Evolutionary conservation across 92 coral and sea anemone genomes (phyloP).

Genomic region (Diadumene lineata): DNA sequence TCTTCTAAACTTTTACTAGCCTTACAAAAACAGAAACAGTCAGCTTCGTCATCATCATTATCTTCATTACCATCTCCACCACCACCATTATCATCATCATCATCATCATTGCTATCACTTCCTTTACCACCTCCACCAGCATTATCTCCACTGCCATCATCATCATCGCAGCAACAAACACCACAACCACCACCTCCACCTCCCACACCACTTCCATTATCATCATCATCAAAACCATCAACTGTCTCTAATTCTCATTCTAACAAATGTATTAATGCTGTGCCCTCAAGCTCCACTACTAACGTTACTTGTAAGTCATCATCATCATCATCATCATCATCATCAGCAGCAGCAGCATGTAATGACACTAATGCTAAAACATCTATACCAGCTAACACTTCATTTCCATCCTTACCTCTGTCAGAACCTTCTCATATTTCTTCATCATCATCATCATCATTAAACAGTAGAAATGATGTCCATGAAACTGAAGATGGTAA

Average conservation of each 20-base stretch:
- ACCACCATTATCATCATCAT: constrained; percentile 2
- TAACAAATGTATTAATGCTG: neutral
- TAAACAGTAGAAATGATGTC: neutral
- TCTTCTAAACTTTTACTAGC: constrained; percentile 12
- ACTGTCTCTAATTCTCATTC: neutral
- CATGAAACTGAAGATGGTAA: constrained; percentile 15
- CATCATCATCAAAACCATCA: neutral
- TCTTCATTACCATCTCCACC: neutral
- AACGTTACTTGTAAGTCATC: neutral
- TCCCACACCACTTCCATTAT: neutral
- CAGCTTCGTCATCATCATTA: constrained; percentile 23
- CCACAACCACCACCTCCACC: neutral
- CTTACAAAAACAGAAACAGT: constrained; percentile 7
- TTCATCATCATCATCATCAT: constrained; percentile 3
- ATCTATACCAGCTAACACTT: neutral
- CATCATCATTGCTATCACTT: neutral
- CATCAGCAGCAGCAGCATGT: neutral
- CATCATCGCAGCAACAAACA: neutral
- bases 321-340: neutral
- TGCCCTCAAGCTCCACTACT: neutral
- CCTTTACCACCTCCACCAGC: constrained; percentile 14
- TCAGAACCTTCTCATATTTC: neutral
- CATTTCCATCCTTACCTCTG: neutral
- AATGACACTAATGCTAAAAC: neutral
- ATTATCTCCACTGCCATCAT: neutral